phyloP scores from a whole-genome alignment of 2,888 invertebrate genomes.

The Lymantria dispar region DNA sequence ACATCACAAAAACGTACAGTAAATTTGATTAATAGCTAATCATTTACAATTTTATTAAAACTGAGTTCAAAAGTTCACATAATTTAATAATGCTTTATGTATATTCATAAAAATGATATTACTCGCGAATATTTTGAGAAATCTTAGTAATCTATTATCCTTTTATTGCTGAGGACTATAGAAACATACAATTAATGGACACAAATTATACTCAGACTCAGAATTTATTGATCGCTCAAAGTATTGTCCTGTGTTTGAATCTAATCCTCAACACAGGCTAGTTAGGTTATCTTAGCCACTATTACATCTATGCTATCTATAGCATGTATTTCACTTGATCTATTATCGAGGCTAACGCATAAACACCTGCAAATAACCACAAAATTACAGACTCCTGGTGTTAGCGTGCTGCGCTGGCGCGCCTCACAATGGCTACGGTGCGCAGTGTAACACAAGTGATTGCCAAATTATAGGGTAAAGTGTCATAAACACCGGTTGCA shows the following conservation, averaged over 20 bases:
- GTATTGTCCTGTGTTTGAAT: too few species aligned
- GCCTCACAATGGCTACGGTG: conserved; percentile 54
- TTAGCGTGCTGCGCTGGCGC: conserved; percentile 54
- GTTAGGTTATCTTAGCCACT: too few species aligned
- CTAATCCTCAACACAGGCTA: too few species aligned
- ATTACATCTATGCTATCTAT: too few species aligned
- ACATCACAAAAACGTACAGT: conserved; percentile 16
- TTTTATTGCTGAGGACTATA: too few species aligned
- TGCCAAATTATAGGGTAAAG: conserved; percentile 77
- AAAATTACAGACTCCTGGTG: conserved; percentile 67
- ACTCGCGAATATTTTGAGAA: too few species aligned
- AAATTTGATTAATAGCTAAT: conserved; percentile 23
- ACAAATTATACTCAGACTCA: too few species aligned
- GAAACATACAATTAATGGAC: too few species aligned
- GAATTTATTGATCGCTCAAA: too few species aligned
- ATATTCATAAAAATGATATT: too few species aligned
- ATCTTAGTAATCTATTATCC: too few species aligned
- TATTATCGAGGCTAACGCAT: conserved; percentile 47
- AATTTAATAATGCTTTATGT: background rate
- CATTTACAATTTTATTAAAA: conserved; percentile 17
- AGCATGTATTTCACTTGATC: conserved; percentile 42
- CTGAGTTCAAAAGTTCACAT: conserved; percentile 9
- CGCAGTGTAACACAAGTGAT: conserved; percentile 53
- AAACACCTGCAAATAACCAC: conserved; percentile 73
- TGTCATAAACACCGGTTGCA: conserved; percentile 63